Conservation (phyloP, 2,888 invertebrate genomes). For the Brachynemurus nebulosus region DNA sequence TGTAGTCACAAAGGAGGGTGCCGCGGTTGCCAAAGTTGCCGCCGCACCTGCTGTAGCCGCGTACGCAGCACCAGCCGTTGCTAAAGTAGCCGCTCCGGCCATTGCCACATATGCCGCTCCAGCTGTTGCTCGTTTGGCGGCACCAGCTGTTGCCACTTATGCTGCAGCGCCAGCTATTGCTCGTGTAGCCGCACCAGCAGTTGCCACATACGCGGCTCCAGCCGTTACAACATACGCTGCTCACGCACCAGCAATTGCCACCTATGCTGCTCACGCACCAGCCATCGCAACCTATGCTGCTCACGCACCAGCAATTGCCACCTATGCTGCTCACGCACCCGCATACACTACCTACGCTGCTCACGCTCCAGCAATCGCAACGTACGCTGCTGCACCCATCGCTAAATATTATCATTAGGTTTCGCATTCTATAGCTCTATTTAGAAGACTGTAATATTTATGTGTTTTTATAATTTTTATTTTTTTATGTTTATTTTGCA, state of each 20-base stretch:
- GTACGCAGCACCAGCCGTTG: constrained; percentile 18
- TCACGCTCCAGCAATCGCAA: not conserved
- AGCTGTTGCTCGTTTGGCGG: constrained; percentile 4
- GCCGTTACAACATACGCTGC: constrained; percentile 13
- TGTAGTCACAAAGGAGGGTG: constrained; percentile 37
- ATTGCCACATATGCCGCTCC: constrained; percentile 10
- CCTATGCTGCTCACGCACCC: constrained; percentile 19
- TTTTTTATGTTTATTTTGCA: no score
- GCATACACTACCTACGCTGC: constrained; percentile 10
- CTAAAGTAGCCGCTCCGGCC: constrained; percentile 2
- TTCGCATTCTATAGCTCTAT: no score
- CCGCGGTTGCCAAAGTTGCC: constrained; percentile 22
- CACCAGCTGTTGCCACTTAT: constrained; percentile 1
- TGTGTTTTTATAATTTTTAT: no score
- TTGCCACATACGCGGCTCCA: constrained; percentile 21
- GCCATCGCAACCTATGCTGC: constrained; percentile 2
- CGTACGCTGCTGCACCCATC: constrained; percentile 3
- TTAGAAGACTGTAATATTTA: no score
- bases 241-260: not conserved
- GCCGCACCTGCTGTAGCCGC: constrained; percentile 20
- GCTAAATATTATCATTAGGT: no score
- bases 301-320: constrained; percentile 13
- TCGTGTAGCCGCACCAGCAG: not conserved
- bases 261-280: constrained; percentile 4
- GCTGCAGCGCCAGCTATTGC: constrained; percentile 8